A percentile compares a stretch with the other conserved stretches of the same genome.
Conservation (phyloP, 53 echinoderm and acorn worm species). For the Mesocentrotus franciscanus region DNA sequence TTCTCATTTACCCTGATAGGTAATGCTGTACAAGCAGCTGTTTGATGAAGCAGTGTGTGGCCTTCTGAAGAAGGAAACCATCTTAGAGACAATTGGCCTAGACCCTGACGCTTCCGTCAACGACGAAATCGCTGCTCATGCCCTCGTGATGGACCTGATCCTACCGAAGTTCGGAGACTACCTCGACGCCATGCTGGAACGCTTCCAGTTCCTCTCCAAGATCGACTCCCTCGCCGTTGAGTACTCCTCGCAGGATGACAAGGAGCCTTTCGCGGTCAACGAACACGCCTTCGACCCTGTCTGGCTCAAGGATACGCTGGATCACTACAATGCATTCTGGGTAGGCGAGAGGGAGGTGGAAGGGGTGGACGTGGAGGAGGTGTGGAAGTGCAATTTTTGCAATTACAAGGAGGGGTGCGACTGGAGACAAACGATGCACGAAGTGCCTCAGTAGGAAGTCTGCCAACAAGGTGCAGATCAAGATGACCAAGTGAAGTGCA, state of each 20-base stretch:
- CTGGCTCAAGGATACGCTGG: slow-evolving; percentile 79
- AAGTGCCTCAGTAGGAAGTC: slow-evolving; percentile 75
- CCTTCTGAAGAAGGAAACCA: slow-evolving; percentile 58
- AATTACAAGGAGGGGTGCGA: slow-evolving; percentile 78
- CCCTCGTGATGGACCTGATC: slow-evolving; percentile 49
- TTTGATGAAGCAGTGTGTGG: slow-evolving; percentile 85
- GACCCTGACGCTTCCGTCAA: slow-evolving; percentile 68
- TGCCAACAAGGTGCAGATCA: slow-evolving; percentile 52
- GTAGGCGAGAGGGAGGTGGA: slow-evolving; percentile 72
- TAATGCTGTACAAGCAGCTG: slow-evolving; percentile 89
- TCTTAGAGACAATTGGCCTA: slow-evolving; percentile 67
- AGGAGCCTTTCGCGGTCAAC: slow-evolving; percentile 69
- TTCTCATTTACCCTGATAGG: background rate
- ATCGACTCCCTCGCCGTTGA: slow-evolving; percentile 84
- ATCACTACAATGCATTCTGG: slow-evolving; percentile 86
- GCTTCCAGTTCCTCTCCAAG: slow-evolving; percentile 81
- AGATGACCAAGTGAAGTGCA: slow-evolving; percentile 24
- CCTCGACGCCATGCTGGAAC: slow-evolving; percentile 66
- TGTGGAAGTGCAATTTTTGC: slow-evolving; percentile 95
- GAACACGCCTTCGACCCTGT: slow-evolving; percentile 78
- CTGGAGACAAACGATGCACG: slow-evolving; percentile 84
- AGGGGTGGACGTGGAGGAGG: slow-evolving; percentile 93
- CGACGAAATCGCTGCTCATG: slow-evolving; percentile 69
- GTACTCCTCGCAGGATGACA: slow-evolving; percentile 73
- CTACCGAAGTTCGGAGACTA: slow-evolving; percentile 73